Base-by-base conservation (phyloP, 2,113 vertebrate species). In the Nesogale talazaci region DNA sequence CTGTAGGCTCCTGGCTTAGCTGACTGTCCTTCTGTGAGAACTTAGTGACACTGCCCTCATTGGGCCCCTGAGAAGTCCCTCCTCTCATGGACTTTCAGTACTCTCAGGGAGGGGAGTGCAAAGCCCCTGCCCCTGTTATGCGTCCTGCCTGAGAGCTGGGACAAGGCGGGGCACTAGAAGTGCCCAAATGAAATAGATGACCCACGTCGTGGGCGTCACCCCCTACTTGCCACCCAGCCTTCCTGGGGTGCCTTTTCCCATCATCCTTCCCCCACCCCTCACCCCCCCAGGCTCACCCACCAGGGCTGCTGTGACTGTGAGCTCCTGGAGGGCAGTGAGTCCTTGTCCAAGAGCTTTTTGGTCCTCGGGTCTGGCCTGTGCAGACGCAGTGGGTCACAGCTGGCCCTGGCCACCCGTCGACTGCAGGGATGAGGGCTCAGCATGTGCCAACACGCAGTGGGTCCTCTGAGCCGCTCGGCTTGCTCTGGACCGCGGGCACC, bases 301-400 rank as follows among this genome's bases (percentile, higher is more conserved):
- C 0, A 1, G 34, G n/a, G n/a, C 36, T 6, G 36, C 76, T 52
- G 14, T 29, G 59, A 27, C 4, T 78, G 31, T 67, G 69, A 82
- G 57, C 31, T 76, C 76, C 8, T 15, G 38, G 63, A 17, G 4
- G 0, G 56, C 42, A 1, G 1, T 6, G 8, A 29, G 2, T 31
- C 12, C 0, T 25, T 57, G 70, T 40, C 61, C 36, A 2, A 5
- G 23, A 36, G 16, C 27, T 52, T 34, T 8, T 6, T 23, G 74
- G 38, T 57, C 34, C 34, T 2, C 2, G 1, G 20, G 38, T 27
- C 72, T 38, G 61, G 31, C 52, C 1, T 3, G 8, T 77, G 61
- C 42, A 34, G 10, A 36, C 1, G 4, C 20, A 23, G 67, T 61
- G 6, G 52, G 74, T 12, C 0, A 0, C 23, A 15, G 23, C 34